A percentile compares a stretch with the other conserved stretches of the same genome.
Conservation (phyloP, 2,888 invertebrate genomes). For the Neoscelio sp. region DNA sequence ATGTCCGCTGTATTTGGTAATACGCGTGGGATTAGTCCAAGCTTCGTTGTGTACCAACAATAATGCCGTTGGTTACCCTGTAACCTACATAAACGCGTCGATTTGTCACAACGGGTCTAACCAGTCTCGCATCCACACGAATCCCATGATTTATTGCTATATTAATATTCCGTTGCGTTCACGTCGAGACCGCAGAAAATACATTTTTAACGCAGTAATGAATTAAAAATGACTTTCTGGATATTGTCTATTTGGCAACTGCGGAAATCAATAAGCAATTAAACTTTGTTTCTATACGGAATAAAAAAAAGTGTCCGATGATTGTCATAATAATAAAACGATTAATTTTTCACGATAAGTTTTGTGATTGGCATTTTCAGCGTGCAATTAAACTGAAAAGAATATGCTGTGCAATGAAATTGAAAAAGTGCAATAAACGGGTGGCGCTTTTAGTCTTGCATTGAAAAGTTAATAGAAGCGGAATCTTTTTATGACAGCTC, state of each 20-base stretch:
- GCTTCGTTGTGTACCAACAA: constrained; percentile 52
- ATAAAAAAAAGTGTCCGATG: constrained; percentile 13
- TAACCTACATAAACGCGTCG: constrained; percentile 69
- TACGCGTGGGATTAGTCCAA: constrained; percentile 63
- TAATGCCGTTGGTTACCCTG: constrained; percentile 66
- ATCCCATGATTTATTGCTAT: constrained; percentile 52
- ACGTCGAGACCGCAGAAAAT: constrained; percentile 10
- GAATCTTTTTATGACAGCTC: constrained; percentile 20
- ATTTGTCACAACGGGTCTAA: constrained; percentile 64
- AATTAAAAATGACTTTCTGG: constrained; percentile 45
- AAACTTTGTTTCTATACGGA: constrained; percentile 14
- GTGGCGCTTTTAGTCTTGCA: not conserved
- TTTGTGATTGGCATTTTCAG: constrained; percentile 3
- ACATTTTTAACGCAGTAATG: constrained; percentile 25
- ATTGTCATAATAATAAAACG: constrained; percentile 33
- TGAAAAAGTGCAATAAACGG: not conserved
- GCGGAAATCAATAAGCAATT: constrained; percentile 51
- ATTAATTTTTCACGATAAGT: constrained; percentile 28
- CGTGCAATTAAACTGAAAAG: constrained; percentile 8
- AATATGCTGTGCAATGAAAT: not conserved
- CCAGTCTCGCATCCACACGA: constrained; percentile 58
- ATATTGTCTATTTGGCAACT: constrained; percentile 37
- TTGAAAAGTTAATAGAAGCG: constrained; percentile 27
- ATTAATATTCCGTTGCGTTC: constrained; percentile 35
- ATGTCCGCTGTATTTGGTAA: constrained; percentile 60